Conservation (phyloP, 2,888 invertebrate genomes). For the Sphaerophoria taeniata region DNA sequence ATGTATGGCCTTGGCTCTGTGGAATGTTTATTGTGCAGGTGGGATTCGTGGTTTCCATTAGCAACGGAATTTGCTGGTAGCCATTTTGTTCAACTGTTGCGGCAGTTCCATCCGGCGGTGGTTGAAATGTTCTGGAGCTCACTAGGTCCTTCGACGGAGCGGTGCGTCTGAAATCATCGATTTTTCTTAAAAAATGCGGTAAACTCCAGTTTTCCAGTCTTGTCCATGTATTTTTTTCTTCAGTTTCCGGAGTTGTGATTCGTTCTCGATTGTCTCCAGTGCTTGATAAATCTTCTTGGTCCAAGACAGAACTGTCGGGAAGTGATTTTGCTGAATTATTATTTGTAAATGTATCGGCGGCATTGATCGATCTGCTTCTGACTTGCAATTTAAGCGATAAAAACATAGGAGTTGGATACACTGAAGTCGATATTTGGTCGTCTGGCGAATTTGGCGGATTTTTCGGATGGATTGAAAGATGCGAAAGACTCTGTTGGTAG, state of each 20-base stretch:
- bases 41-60: conserved; percentile 84
- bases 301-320: conserved; percentile 92
- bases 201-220: conserved; percentile 88
- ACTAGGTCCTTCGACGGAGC: conserved; percentile 55
- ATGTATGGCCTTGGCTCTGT: conserved; percentile 81
- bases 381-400: conserved; percentile 81
- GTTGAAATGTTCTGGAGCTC: conserved; percentile 51
- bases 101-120: conserved; percentile 76
- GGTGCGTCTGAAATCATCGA: conserved; percentile 81
- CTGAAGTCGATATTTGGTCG: conserved; percentile 81
- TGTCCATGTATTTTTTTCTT: conserved; percentile 78
- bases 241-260: conserved; percentile 83
- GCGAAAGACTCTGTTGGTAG: conserved; percentile 78
- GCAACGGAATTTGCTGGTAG: conserved; percentile 87
- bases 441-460: conserved; percentile 82
- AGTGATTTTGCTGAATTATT: conserved; percentile 86
- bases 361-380: conserved; percentile 78
- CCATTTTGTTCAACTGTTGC: conserved; percentile 82
- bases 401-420: conserved; percentile 82
- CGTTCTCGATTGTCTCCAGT: conserved; percentile 78
- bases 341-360: conserved; percentile 63
- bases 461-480: conserved; percentile 81
- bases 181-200: conserved; percentile 87
- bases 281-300: conserved; percentile 83
- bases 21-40: conserved; percentile 80